Evolutionary conservation across 2,888 invertebrate species (phyloP).

Genomic region (Therioaphis trifolii): DNA sequence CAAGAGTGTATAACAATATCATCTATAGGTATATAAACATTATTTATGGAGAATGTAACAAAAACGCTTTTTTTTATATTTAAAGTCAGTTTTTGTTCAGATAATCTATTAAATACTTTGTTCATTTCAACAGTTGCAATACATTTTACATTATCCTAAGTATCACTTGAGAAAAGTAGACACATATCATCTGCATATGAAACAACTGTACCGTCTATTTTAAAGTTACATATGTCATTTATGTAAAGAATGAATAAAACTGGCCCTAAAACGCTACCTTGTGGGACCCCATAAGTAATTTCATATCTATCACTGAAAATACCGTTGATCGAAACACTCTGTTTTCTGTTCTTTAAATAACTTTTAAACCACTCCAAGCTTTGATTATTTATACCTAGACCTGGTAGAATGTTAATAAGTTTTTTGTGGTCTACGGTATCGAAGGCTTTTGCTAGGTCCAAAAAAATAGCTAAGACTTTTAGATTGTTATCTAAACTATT

Average conservation of each 20-base stretch:
- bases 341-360: background rate
- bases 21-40: too few relatives aligned
- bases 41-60: too few relatives aligned
- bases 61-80: too few relatives aligned
- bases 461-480: background rate
- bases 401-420: background rate
- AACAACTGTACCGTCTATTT: too few relatives aligned
- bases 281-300: too few relatives aligned
- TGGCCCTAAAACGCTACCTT: conserved; percentile 14
- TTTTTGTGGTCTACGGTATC: too few relatives aligned
- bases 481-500: background rate
- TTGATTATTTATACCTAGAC: background rate
- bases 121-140: background rate
- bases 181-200: too few relatives aligned
- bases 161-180: too few relatives aligned
- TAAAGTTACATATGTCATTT: too few relatives aligned
- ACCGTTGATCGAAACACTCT: background rate
- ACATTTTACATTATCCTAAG: too few relatives aligned
- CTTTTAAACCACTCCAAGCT: background rate
- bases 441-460: background rate
- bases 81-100: background rate
- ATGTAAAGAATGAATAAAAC: too few relatives aligned
- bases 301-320: background rate
- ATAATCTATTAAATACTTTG: background rate
- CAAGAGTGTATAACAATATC: too few relatives aligned